These are phyloP conservation scores for Synergus itoensis DNA, from an alignment of 2,888 invertebrate species.

Conservation along the genomic window DNA sequence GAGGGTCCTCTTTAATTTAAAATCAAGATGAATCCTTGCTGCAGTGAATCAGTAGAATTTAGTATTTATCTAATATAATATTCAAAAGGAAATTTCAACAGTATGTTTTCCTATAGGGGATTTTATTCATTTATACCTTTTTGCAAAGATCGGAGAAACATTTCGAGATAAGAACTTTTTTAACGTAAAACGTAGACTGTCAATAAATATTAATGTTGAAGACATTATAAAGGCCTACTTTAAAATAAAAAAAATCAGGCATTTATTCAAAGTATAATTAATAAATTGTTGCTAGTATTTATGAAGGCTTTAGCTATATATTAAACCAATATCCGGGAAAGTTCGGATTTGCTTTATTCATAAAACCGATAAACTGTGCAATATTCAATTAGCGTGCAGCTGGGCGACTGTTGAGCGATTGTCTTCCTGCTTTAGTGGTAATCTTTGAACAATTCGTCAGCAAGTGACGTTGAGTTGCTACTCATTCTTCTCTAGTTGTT, in stretches of 20 bases:
- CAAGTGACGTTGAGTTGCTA: constrained; percentile 12
- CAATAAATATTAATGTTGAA: no score
- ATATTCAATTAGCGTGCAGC: constrained; percentile 30
- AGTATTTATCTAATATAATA: neutral
- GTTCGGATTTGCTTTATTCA: constrained; percentile 30
- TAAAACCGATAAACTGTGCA: constrained; percentile 29
- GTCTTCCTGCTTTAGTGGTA: constrained; percentile 17
- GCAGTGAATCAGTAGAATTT: neutral
- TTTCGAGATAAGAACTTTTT: no score
- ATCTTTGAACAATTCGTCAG: constrained; percentile 27
- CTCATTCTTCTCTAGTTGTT: constrained; percentile 19
- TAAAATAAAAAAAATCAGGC: neutral
- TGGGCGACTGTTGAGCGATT: constrained; percentile 26
- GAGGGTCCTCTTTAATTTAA: neutral
- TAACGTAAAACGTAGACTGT: no score
- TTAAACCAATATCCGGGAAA: constrained; percentile 28
- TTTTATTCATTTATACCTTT: neutral
- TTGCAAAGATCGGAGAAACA: no score
- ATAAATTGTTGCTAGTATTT: neutral
- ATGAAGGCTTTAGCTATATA: neutral
- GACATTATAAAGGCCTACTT: neutral
- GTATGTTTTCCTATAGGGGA: neutral
- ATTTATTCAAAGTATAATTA: neutral
- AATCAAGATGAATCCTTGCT: neutral
- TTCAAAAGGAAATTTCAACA: neutral